Percentiles rank a stretch among this genome's conserved stretches.
These are phyloP conservation scores for Coelopa frigida DNA, from an alignment of 1,140 invertebrate species.

Conservation along the genomic window DNA sequence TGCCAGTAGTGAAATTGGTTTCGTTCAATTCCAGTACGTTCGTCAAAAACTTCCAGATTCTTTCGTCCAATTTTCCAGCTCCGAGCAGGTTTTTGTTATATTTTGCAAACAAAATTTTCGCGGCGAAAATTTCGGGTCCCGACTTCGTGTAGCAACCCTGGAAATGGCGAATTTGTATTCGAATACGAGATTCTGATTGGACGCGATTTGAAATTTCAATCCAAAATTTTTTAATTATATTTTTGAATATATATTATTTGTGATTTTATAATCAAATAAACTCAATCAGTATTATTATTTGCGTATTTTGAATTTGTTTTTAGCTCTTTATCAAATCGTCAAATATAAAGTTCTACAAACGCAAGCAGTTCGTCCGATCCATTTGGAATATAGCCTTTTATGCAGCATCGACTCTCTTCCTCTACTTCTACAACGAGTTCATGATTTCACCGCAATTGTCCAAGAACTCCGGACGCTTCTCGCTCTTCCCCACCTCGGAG, in stretches of 20 bases:
- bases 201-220: background rate
- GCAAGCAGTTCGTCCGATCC: constrained; percentile 35
- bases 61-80: too few species aligned
- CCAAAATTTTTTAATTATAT: background rate
- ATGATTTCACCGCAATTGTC: constrained; percentile 39
- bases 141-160: too few species aligned
- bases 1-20: too few species aligned
- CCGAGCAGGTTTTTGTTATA: too few species aligned
- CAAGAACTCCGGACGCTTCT: constrained; percentile 38
- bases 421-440: constrained; percentile 41
- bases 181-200: too few species aligned
- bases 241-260: background rate
- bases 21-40: too few species aligned
- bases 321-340: constrained; percentile 39
- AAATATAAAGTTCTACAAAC: constrained; percentile 39
- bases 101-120: too few species aligned
- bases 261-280: too few species aligned
- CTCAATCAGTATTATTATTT: too few species aligned
- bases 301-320: constrained; percentile 1
- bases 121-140: too few species aligned
- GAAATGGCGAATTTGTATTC: too few species aligned
- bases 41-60: too few species aligned
- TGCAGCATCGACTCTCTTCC: constrained; percentile 32
- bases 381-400: constrained; percentile 43
- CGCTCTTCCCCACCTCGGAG: constrained; percentile 38